Base-by-base conservation (phyloP, 2,888 invertebrate genomes). In the Dione vanillae region DNA sequence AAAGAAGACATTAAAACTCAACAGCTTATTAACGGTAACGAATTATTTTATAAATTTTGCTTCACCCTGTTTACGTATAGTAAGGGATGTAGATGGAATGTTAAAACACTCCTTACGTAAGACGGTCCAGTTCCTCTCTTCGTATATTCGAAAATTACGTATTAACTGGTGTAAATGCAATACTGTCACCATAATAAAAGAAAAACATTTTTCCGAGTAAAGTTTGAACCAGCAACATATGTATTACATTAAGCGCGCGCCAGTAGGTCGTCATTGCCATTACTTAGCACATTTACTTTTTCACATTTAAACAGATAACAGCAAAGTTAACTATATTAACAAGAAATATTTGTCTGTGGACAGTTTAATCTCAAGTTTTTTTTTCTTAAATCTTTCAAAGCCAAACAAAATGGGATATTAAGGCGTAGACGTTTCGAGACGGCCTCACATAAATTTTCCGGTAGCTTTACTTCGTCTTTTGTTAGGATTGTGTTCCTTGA, bases 1-100 rank as follows among this genome's bases (percentile, higher is more conserved):
- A 77, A 78, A 78, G 77, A 76, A 77, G 75, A 76, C 74, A 77
- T 79, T 79, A 75, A 73, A 70, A 66, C 70, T 59, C 73, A 68
- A 70, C n/a, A n/a, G n/a, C n/a, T n/a, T n/a, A n/a, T n/a, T n/a
- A n/a, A n/a, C n/a, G n/a, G 73, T 74, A 74, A 71, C 52, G 70
- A 47, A 14, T 40, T 65, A 11, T 62, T 47, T 27, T 27, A 27
- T 27, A 3, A 27, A n/a, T 27, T 27, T 5, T 27, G 2, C 5
- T 27, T 27, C 5, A 27, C 27, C 2, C 27, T 27, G 27, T 27
- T 3, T 27, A 27, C 27, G 27, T 27, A 27, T 27, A 27, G 27
- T 27, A 27, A 27, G 27, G 27, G 5, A 27, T 2, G 27, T 27
- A 27, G 27, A 27, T 2, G 27, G n/a, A n/a, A n/a, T n/a, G n/a